Percentiles rank a stretch among this genome's conserved stretches.
Conservation (phyloP, 2,888 invertebrate species). For the Rugalucina vietnamica region DNA sequence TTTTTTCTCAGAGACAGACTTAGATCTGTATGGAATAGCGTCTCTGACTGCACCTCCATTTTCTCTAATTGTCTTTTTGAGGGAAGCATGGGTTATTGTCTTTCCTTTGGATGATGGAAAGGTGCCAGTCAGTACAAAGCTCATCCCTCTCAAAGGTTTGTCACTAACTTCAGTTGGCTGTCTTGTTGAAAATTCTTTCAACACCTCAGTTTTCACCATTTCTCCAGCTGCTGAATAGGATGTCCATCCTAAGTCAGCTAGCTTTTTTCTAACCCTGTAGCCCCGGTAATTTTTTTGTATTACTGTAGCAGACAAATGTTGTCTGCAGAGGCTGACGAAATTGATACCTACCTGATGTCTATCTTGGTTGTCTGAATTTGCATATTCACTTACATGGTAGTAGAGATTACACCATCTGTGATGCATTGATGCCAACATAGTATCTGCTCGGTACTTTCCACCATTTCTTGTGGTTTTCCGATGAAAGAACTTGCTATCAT, state of each 20-base stretch:
- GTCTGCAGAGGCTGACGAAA: background rate
- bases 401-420: background rate
- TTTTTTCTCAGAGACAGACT: background rate
- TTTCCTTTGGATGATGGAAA: background rate
- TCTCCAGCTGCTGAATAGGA: background rate
- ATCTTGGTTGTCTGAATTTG: background rate
- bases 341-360: background rate
- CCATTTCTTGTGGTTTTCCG: background rate
- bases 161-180: background rate
- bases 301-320: background rate
- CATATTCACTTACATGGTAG: background rate
- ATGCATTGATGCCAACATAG: background rate
- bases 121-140: background rate
- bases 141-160: background rate
- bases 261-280: background rate
- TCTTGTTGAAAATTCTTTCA: background rate
- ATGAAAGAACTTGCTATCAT: background rate
- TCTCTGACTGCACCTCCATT: background rate
- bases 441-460: background rate
- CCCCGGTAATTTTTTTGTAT: background rate
- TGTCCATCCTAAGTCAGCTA: background rate
- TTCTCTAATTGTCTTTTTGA: background rate
- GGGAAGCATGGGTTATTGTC: background rate
- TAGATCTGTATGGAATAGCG: background rate
- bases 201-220: background rate